Evolutionary conservation across 2,113 vertebrate genomes (phyloP).

Genomic region (Pteruthius melanotis): DNA sequence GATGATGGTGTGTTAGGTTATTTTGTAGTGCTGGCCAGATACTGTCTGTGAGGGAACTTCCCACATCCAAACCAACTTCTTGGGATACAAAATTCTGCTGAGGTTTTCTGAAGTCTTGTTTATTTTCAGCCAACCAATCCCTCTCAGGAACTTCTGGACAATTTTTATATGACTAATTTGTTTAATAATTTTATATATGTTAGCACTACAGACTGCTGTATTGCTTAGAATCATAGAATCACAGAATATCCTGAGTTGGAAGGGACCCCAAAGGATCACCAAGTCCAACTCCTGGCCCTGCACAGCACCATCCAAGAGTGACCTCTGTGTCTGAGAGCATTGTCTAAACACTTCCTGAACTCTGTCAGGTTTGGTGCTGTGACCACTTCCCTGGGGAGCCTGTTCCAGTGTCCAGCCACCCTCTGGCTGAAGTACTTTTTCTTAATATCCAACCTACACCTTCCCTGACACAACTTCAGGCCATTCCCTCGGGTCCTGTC

Average conservation of each 20-base stretch:
- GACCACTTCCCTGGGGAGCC: not conserved
- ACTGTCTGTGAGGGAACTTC: not conserved
- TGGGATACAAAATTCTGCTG: not conserved
- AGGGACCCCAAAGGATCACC: not conserved
- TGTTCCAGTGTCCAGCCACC: fast-evolving
- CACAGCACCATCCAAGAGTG: not conserved
- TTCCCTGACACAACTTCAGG: not conserved
- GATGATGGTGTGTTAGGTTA: not conserved
- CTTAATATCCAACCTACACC: not conserved
- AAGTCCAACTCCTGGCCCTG: not conserved
- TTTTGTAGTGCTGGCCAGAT: not conserved
- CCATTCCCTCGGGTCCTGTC: fast-evolving
- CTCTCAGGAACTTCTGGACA: not conserved
- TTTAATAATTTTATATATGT: not conserved
- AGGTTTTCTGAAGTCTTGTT: not conserved
- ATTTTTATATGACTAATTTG: not conserved
- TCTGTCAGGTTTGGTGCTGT: not conserved
- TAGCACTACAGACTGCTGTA: not conserved
- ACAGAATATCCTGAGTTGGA: not conserved
- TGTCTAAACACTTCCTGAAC: fast-evolving
- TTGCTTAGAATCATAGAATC: not conserved
- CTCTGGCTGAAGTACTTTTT: too few relatives aligned
- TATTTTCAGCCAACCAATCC: not conserved
- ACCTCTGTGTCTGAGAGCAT: not conserved
- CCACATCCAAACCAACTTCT: not conserved